Evolutionary conservation across 1,140 invertebrate species (phyloP).

Genomic region (Ceratina australensis): DNA sequence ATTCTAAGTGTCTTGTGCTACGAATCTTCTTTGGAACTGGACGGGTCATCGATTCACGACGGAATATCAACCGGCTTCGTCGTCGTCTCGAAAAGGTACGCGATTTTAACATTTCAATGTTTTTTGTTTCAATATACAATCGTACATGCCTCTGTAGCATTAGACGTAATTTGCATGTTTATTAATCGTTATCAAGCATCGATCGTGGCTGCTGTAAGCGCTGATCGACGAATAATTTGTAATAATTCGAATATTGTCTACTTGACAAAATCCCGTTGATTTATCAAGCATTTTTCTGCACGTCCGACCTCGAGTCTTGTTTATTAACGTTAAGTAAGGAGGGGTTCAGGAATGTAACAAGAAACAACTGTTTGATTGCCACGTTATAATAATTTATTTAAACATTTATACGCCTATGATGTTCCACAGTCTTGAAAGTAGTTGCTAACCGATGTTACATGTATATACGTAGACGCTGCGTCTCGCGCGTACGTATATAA

Average conservation of each 20-base stretch:
- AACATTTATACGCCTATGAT: slow-evolving; percentile 74
- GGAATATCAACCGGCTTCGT: too few species aligned
- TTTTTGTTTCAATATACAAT: background rate
- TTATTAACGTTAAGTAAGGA: too few species aligned
- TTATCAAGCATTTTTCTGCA: too few species aligned
- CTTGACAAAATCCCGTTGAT: too few species aligned
- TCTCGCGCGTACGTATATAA: slow-evolving; percentile 31
- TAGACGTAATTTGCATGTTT: background rate
- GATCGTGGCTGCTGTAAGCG: background rate
- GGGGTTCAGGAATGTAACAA: background rate
- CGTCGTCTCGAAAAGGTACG: background rate
- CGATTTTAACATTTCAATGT: too few species aligned
- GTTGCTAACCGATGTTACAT: slow-evolving; percentile 53
- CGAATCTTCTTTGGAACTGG: too few species aligned
- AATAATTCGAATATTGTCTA: too few species aligned
- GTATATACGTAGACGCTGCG: slow-evolving; percentile 31
- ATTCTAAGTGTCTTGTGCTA: too few species aligned
- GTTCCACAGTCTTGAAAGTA: slow-evolving; percentile 73
- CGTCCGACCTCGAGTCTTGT: too few species aligned
- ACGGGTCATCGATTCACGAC: too few species aligned
- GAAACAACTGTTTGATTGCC: slow-evolving; percentile 28
- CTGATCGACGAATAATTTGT: background rate
- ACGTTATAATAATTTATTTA: slow-evolving; percentile 73
- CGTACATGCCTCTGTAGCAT: background rate
- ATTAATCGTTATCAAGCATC: background rate